These are phyloP conservation scores for Lytechinus pictus DNA, from an alignment of 35 echinoderm and acorn worm genomes.

Conservation along the genomic window DNA sequence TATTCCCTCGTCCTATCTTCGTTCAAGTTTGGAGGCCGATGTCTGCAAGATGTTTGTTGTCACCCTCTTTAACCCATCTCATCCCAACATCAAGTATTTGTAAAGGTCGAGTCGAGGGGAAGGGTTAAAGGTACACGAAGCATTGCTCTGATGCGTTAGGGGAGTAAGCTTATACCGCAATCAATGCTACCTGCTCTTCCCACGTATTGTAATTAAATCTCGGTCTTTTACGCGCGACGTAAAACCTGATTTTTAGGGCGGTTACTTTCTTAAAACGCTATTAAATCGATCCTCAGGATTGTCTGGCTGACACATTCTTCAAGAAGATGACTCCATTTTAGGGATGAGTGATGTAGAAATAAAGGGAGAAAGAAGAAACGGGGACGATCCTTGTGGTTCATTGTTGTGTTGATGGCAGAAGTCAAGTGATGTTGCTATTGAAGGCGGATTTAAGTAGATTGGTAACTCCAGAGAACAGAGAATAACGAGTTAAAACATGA, in stretches of 20 bases:
- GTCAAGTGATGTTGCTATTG: not conserved
- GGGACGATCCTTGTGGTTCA: not conserved
- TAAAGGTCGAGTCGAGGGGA: not conserved
- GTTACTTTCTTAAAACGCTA: constrained; percentile 19
- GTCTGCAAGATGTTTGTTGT: not conserved
- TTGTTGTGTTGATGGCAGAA: not conserved
- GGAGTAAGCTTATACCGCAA: not conserved
- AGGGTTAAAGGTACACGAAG: not conserved
- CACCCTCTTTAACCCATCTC: not conserved
- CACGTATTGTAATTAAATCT: not conserved
- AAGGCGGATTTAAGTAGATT: not conserved
- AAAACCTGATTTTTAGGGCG: constrained; percentile 5
- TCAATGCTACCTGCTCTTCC: not conserved
- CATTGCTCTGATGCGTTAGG: not conserved
- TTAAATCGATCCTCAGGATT: constrained; percentile 3
- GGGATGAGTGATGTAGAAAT: not conserved
- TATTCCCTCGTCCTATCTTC: not conserved
- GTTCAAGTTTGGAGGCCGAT: not conserved
- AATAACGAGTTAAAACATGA: too few species aligned
- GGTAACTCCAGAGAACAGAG: too few species aligned
- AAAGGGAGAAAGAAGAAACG: not conserved
- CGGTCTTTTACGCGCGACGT: not conserved
- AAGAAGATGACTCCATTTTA: not conserved
- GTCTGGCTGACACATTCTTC: not conserved
- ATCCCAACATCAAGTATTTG: not conserved